Percentiles rank a stretch among this genome's conserved stretches.
Evolutionary conservation across 2,888 invertebrate species (phyloP).

Genomic region (Lymantria monacha): DNA sequence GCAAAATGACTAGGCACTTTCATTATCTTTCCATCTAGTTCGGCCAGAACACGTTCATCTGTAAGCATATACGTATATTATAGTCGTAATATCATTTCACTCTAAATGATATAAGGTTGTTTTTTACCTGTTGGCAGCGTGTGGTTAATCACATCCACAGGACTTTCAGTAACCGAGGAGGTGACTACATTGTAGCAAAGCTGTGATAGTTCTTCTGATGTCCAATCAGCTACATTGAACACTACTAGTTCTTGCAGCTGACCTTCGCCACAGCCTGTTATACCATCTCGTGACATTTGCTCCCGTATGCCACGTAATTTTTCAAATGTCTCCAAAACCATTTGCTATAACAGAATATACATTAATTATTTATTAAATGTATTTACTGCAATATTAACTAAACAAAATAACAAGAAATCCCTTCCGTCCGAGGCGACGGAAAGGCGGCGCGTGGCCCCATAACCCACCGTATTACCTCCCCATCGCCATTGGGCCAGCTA

Average conservation of each 20-base stretch:
- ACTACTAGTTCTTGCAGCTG: slow-evolving; percentile 57
- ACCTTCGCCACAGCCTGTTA: slow-evolving; percentile 45
- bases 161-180: slow-evolving; percentile 44
- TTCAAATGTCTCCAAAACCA: slow-evolving; percentile 60
- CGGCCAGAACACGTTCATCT: slow-evolving; percentile 59
- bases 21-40: slow-evolving; percentile 53
- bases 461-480: no score
- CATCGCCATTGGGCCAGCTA: no score
- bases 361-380: neutral
- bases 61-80: neutral
- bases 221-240: slow-evolving; percentile 73
- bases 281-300: slow-evolving; percentile 57
- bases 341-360: slow-evolving; percentile 47
- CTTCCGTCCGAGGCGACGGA: no score
- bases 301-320: slow-evolving; percentile 53
- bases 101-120: neutral
- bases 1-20: slow-evolving; percentile 63
- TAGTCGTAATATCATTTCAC: neutral
- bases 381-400: no score
- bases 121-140: slow-evolving; percentile 50
- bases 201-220: slow-evolving; percentile 62
- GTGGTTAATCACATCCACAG: slow-evolving; percentile 50
- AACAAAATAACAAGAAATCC: no score
- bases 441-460: no score
- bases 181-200: slow-evolving; percentile 56